Base-by-base conservation (phyloP, 2,797 vertebrate genomes). In the Protosalanx chinensis region DNA sequence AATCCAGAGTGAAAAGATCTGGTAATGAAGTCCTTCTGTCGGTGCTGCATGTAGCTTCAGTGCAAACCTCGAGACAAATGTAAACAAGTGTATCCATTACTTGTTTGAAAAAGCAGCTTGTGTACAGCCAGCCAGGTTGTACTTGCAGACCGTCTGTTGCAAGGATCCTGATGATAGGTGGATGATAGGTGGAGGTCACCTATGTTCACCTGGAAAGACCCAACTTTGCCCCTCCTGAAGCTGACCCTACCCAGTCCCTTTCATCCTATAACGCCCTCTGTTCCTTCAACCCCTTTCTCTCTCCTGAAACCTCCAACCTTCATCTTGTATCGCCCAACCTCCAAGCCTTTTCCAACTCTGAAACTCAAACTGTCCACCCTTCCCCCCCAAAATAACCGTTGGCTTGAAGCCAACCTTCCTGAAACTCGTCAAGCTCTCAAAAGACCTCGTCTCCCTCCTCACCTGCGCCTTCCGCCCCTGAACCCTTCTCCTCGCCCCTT, bases 161-260 rank as follows among this genome's bases (percentile, higher is more conserved):
- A 33, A 80, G 86, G 86, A 90, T 88, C n/a, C 30, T 23, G 60
- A 57, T 72, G 81, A 88, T 86, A 84, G 4, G 23, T 27, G 23
- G 23, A 27, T 27, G 23, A 27, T 1, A 27, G 23, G 23, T 27
- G 23, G 59, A 59, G 69, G 77, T 85, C 85, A 89, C n/a, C n/a
- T n/a, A 57, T 7, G 83, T 84, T 82, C 76, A 62, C 41, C 82
- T 67, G 63, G 72, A 60, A 82, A 72, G 49, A 10, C 6, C 12
- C 27, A 30, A 51, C 46, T 12, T 18, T 79, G 76, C 80, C 74
- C 67, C 8, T 53, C 35, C n/a, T 27, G 23, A 18, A 13, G 53
- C 7, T 32, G 67, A 82, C 81, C 87, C 72, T 79, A 10, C 37
- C 37, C 78, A 72, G 23, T 33, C 84, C 87, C 79, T 83, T 60